These are phyloP conservation scores for Eristalinus sepulchralis DNA, from an alignment of 2,888 invertebrate species.

Conservation along the genomic window DNA sequence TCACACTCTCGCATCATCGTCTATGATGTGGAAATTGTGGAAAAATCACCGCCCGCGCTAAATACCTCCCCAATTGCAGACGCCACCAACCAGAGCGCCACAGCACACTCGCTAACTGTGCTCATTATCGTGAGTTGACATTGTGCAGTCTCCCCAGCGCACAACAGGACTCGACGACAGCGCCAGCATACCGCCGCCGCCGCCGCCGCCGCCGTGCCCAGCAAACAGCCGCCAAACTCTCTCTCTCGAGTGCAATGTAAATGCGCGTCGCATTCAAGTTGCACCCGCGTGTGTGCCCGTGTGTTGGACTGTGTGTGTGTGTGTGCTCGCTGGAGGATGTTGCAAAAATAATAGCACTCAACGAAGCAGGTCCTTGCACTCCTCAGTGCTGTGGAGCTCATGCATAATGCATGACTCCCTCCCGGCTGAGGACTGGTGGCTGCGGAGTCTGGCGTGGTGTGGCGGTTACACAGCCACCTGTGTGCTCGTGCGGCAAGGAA, in stretches of 20 bases:
- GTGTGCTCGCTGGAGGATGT: slow-evolving; percentile 39
- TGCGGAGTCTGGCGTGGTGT: slow-evolving; percentile 27
- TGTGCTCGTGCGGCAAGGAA: slow-evolving; percentile 24
- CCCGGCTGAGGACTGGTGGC: background rate
- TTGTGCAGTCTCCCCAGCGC: slow-evolving; percentile 43
- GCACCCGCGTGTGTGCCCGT: slow-evolving; percentile 6
- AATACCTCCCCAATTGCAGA: slow-evolving; percentile 61
- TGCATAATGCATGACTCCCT: slow-evolving; percentile 62
- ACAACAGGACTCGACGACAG: slow-evolving; percentile 52
- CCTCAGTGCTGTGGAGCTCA: slow-evolving; percentile 19
- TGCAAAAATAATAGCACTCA: slow-evolving; percentile 67
- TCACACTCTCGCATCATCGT: slow-evolving; percentile 39
- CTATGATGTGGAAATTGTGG: slow-evolving; percentile 50
- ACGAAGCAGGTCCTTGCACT: slow-evolving; percentile 66
- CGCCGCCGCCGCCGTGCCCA: background rate
- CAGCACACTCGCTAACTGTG: slow-evolving; percentile 27
- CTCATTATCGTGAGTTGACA: slow-evolving; percentile 63
- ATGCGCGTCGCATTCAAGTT: slow-evolving; percentile 66
- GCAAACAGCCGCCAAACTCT: slow-evolving; percentile 34
- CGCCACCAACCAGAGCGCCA: background rate
- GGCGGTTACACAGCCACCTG: slow-evolving; percentile 64
- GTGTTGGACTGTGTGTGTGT: slow-evolving; percentile 38
- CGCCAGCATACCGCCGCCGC: slow-evolving; percentile 4
- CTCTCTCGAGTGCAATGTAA: slow-evolving; percentile 69
- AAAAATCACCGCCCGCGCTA: slow-evolving; percentile 58